Evolutionary conservation across 2,888 invertebrate species (phyloP), one percentile per base, ranked within the genome.

Genomic region (Lasioglossum leucozonium): DNA sequence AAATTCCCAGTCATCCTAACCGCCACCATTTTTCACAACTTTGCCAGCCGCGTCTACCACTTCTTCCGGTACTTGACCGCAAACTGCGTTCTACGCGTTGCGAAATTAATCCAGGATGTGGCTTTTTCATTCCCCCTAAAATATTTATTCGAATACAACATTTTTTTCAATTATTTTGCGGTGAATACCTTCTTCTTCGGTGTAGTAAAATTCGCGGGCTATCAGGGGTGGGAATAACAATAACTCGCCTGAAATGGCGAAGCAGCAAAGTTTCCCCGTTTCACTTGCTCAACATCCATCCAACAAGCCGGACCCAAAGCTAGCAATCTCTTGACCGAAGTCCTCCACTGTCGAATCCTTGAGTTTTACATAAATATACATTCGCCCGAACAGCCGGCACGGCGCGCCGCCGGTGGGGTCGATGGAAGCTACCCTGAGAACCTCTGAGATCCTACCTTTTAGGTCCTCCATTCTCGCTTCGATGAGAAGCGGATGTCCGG

Each of bases 401-500:
- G 26, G 40, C n/a, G 22, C 22, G 72, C n/a, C n/a, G n/a, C n/a
- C n/a, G 34, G 3, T 34, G 34, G 34, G 34, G 34, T 2, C 34
- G 34, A 2, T 22, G 34, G 34, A 65, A 16, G 34, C 65, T 65
- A 3, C 5, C 18, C 42, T 77, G 85, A 85, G 85, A 85, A 85
- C 76, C 79, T 55, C 84, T 76, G 85, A 72, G 84, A 73, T 76
- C 69, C 69, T 79, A 76, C 84, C 79, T 81, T 79, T 79, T 71
- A 75, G 79, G 65, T 87, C 82, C 87, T 89, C 89, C 73, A 82
- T 87, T 84, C 86, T 88, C 89, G 87, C 84, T 88, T 82, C 85
- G 89, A 84, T 71, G 88, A 88, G 86, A 75, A 88, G 87, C 86
- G 88, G 89, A 88, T 82, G 88, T 88, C 88, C 84, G 74, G 82